These are phyloP conservation scores for Galerucella nymphaeae DNA, from an alignment of 2,888 invertebrate genomes.

Conservation along the genomic window DNA sequence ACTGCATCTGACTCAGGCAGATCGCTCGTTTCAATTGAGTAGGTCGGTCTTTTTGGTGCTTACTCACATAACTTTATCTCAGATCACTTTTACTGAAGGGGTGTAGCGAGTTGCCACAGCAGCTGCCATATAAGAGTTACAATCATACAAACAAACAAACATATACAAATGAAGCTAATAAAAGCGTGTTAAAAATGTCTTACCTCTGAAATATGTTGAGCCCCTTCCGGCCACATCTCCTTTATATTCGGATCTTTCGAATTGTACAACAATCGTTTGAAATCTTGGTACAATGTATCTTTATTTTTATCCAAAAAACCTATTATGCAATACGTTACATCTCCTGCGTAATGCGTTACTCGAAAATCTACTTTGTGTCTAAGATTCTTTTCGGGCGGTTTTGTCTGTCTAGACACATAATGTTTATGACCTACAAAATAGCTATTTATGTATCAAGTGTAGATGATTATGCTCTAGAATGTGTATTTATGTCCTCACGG, in stretches of 20 bases:
- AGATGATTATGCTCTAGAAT: no score
- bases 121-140: no score
- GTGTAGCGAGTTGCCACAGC: no score
- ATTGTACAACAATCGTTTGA: conserved; percentile 90
- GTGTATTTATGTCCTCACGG: background rate
- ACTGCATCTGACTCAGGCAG: no score
- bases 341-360: conserved; percentile 95
- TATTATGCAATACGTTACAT: conserved; percentile 89
- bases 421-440: conserved; percentile 76
- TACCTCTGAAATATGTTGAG: conserved; percentile 86
- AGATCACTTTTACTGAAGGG: no score
- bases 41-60: no score
- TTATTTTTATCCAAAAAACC: conserved; percentile 98
- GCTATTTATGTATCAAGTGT: background rate
- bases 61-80: no score
- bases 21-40: no score
- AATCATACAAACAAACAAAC: no score
- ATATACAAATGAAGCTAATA: no score
- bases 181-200: conserved; percentile 53
- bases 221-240: conserved; percentile 97
- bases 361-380: conserved; percentile 73
- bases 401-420: conserved; percentile 87
- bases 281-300: conserved; percentile 96
- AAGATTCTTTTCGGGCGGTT: conserved; percentile 83
- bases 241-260: conserved; percentile 82